These are phyloP conservation scores for Nephila pilipes DNA, from an alignment of 1,140 invertebrate genomes.

Conservation along the genomic window DNA sequence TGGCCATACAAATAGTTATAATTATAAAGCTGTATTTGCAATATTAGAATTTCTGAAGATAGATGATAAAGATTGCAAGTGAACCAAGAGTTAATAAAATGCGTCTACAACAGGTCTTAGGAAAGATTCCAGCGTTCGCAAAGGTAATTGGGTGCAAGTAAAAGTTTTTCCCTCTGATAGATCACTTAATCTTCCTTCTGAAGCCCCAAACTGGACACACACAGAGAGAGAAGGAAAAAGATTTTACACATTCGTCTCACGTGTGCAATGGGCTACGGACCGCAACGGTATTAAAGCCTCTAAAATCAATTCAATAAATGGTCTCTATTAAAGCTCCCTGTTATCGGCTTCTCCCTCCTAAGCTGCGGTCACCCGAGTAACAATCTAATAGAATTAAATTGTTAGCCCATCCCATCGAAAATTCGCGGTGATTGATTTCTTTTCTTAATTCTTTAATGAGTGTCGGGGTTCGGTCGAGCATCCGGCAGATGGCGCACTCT, in stretches of 20 bases:
- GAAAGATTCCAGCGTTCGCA: too few relatives aligned
- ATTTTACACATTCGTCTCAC: conserved; percentile 58
- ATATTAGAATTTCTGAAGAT: too few relatives aligned
- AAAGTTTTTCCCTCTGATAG: too few relatives aligned
- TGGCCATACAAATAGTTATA: too few relatives aligned
- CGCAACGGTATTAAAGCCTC: conserved; percentile 64
- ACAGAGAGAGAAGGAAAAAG: conserved; percentile 1
- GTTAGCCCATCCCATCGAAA: conserved; percentile 60
- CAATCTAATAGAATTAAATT: conserved; percentile 75
- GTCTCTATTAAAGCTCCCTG: conserved; percentile 58
- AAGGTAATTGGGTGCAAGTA: too few relatives aligned
- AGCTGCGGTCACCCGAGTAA: conserved; percentile 38
- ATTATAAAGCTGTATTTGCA: too few relatives aligned
- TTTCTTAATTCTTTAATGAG: conserved; percentile 75
- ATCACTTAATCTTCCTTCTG: neutral
- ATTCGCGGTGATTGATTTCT: conserved; percentile 70
- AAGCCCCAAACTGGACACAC: conserved; percentile 2
- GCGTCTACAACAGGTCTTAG: too few relatives aligned
- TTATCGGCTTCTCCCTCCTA: conserved; percentile 50
- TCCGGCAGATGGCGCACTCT: conserved; percentile 73
- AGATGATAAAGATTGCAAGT: too few relatives aligned
- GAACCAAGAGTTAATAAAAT: too few relatives aligned
- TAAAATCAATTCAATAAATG: conserved; percentile 66
- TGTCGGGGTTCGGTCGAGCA: conserved; percentile 43
- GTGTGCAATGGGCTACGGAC: conserved; percentile 48